Percentiles rank a stretch among this genome's conserved stretches.
These are phyloP conservation scores for Sebastes ruberrimus DNA, from an alignment of 2,797 vertebrate genomes.

Conservation along the genomic window DNA sequence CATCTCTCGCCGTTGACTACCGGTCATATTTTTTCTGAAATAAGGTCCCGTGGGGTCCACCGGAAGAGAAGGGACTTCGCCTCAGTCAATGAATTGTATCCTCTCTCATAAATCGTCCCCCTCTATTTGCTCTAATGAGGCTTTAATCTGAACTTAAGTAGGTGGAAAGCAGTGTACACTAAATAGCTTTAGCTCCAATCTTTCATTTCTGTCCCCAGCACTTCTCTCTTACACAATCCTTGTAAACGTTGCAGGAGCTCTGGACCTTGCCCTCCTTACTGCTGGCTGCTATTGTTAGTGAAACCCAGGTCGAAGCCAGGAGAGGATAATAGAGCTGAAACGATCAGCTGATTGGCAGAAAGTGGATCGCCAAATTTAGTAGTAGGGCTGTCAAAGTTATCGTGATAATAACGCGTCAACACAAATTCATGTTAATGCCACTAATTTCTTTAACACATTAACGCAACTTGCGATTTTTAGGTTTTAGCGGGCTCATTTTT, in stretches of 20 bases:
- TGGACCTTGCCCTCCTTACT: constrained; percentile 13
- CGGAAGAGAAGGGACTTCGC: too few species aligned
- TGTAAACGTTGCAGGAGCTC: background rate
- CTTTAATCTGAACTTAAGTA: background rate
- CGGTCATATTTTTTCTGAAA: background rate
- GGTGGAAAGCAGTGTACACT: background rate
- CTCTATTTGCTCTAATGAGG: constrained; percentile 1
- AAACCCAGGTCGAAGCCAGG: background rate
- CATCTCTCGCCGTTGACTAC: too few species aligned
- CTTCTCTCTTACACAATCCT: background rate
- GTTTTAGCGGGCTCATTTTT: too few species aligned
- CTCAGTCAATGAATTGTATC: background rate
- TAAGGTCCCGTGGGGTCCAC: too few species aligned
- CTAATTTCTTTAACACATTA: too few species aligned
- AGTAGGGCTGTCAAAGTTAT: too few species aligned
- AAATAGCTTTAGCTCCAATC: background rate
- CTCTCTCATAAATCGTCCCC: background rate
- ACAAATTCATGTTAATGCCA: too few species aligned
- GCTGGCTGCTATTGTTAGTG: background rate
- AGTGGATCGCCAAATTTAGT: background rate
- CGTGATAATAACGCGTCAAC: fast-evolving
- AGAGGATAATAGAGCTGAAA: background rate
- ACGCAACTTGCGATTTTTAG: fast-evolving
- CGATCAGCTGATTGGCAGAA: background rate
- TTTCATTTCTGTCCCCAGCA: background rate